Evolutionary conservation across 2,888 invertebrate species (phyloP).

Genomic region (Drosophila melanocephala): DNA sequence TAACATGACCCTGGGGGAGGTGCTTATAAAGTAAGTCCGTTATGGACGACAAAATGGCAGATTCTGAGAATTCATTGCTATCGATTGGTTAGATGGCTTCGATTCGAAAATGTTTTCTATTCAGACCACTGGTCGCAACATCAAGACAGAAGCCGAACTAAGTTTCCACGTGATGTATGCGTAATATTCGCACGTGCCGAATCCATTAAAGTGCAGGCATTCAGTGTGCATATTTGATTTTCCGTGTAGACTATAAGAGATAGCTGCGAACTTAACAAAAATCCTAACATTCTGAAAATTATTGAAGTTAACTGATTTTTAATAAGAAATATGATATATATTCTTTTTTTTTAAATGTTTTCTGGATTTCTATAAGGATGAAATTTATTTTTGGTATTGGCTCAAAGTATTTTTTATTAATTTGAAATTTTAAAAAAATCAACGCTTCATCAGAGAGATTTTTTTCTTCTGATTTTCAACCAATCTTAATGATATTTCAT

Average conservation of each 20-base stretch:
- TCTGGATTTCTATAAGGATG: background rate
- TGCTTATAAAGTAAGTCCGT: slow-evolving; percentile 38
- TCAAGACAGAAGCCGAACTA: background rate
- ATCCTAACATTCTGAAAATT: background rate
- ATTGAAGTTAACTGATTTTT: background rate
- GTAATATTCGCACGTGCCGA: slow-evolving; percentile 43
- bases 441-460: fast-evolving
- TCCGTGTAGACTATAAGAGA: background rate
- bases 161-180: slow-evolving; percentile 33
- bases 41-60: slow-evolving; percentile 31
- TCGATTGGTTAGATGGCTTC: slow-evolving; percentile 35
- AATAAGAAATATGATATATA: background rate
- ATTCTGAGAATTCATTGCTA: slow-evolving; percentile 23
- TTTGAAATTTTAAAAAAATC: background rate
- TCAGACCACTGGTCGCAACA: slow-evolving; percentile 1
- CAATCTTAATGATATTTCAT: background rate
- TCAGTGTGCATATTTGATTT: slow-evolving; percentile 36
- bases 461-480: background rate
- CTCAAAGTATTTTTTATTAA: background rate
- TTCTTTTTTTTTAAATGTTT: background rate
- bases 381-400: background rate
- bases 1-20: slow-evolving; percentile 5
- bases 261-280: background rate
- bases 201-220: slow-evolving; percentile 25
- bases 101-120: slow-evolving; percentile 22